phyloP scores from a whole-genome alignment of 2,797 vertebrate species.

The Sciurus carolinensis region DNA sequence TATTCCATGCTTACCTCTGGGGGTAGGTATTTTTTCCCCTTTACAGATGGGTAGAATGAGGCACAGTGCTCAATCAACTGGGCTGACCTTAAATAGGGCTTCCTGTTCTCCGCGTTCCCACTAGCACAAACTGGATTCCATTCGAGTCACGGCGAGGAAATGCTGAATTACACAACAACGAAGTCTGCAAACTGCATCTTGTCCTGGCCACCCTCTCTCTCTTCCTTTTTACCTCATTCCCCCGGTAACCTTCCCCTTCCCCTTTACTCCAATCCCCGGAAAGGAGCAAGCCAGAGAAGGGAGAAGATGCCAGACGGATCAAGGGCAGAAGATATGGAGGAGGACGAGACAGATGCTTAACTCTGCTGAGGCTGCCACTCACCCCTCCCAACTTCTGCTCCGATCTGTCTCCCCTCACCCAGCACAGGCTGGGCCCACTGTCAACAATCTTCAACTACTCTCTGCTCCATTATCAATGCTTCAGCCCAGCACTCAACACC shows the following conservation, averaged over 20 bases:
- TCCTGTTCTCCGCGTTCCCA: not conserved
- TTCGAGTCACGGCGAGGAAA: constrained; percentile 31
- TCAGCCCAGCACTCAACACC: not conserved
- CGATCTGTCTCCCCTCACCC: not conserved
- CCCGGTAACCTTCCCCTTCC: not conserved
- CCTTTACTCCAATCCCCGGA: not conserved
- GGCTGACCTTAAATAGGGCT: not conserved
- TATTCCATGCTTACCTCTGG: not conserved
- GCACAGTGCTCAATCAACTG: not conserved
- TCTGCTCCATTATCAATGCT: not conserved
- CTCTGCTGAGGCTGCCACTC: not conserved
- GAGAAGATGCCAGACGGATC: not conserved
- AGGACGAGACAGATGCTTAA: not conserved
- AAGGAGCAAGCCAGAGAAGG: not conserved
- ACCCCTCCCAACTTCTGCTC: not conserved
- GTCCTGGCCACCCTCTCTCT: not conserved
- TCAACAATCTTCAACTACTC: not conserved
- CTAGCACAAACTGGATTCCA: not conserved
- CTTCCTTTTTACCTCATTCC: not conserved
- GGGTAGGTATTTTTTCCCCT: not conserved
- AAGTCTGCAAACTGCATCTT: not conserved
- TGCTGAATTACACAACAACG: not conserved
- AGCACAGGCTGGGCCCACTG: not conserved
- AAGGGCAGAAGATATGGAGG: not conserved
- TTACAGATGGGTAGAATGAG: not conserved